These are phyloP conservation scores for Parazoanthus swiftii DNA, from an alignment of 92 coral and sea anemone species.

Conservation along the genomic window DNA sequence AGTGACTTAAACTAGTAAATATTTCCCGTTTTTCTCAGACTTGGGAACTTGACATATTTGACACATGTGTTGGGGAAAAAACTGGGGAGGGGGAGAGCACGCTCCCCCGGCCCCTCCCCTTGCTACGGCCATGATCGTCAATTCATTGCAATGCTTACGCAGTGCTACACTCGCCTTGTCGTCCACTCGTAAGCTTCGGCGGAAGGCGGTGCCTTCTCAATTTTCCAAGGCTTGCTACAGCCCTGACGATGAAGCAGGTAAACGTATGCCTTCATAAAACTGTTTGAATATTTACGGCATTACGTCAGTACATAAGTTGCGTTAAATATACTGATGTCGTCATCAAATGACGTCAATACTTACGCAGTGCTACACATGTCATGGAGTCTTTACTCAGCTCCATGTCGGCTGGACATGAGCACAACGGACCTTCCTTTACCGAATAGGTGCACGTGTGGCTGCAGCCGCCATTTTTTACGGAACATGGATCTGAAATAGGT, in stretches of 20 bases:
- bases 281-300: no score
- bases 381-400: constrained; percentile 65
- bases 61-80: no score
- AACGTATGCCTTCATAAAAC: not conserved
- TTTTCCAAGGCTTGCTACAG: no score
- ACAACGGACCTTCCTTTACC: constrained; percentile 48
- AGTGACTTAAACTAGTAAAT: no score
- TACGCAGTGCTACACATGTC: constrained; percentile 64
- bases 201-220: no score
- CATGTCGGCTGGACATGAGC: constrained; percentile 75
- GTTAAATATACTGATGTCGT: no score
- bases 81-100: no score
- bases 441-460: constrained; percentile 71
- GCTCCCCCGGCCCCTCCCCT: no score
- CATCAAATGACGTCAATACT: constrained; percentile 8
- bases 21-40: no score
- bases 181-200: not conserved
- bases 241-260: no score
- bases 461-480: constrained; percentile 79
- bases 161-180: not conserved
- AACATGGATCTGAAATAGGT: constrained; percentile 59
- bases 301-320: not conserved
- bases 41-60: no score
- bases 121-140: no score
- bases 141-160: not conserved